Base-by-base conservation (phyloP, 1,140 invertebrate species). In the Lasioglossum albipes region DNA sequence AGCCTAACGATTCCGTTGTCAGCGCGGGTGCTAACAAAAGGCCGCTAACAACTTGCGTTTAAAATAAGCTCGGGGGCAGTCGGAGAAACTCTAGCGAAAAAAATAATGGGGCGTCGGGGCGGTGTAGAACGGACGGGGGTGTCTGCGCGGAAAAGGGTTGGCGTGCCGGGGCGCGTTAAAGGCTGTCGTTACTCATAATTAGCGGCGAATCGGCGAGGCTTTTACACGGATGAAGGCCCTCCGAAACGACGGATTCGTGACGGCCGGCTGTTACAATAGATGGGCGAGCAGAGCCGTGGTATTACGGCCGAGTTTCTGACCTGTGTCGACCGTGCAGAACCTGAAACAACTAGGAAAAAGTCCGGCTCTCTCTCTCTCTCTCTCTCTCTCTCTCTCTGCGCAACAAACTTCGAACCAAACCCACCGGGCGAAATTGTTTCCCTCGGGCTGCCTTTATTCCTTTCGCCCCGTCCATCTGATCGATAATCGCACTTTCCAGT, bases 181-280 rank as follows among this genome's bases (percentile, higher is more conserved):
- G 88, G 85, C 86, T 79, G 88, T 84, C 88, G 83, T 91, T 89
- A 90, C 74, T 91, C 89, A 90, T 90, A 91, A 90, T 91, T 91
- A 91, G 90, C 88, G 85, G 80, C 81, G 86, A 89, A 90, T 90
- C 83, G 84, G 70, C 82, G 77, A 81, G 82, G 88, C 86, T 90
- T 91, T 91, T 87, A 89, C 71, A 82, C 86, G 84, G 88, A 90
- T 87, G 89, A 88, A 89, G 84, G 87, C 88, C 84, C 84, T 89
- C 87, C 76, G 85, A 90, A 87, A 88, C 82, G 78, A 75, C 73
- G 79, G 69, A 87, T 90, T 89, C 86, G 86, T 89, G 88, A 89
- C 83, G 77, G 65, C 52, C 62, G 81, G 83, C 79, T 89, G 87
- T 89, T 89, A 89, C 79, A 85, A 85, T 83, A 65, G 78, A 80